These are phyloP conservation scores for Cyphomyrmex costatus DNA, from an alignment of 1,140 invertebrate species.

Conservation along the genomic window DNA sequence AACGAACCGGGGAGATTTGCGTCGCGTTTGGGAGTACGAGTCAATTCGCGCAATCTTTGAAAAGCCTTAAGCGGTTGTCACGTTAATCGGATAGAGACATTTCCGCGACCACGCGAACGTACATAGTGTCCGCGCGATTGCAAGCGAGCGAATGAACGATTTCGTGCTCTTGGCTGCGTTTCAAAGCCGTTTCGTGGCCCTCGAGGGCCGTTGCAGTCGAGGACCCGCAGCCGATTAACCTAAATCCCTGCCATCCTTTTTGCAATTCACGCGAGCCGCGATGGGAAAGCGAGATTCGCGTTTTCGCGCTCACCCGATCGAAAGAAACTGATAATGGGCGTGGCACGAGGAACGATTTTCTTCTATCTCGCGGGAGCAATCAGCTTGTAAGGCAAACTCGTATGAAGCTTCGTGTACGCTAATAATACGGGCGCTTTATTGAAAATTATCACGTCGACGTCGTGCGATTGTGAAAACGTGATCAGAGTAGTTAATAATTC, in stretches of 20 bases:
- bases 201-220: slow-evolving; percentile 52
- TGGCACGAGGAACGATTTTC: slow-evolving; percentile 44
- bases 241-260: slow-evolving; percentile 55
- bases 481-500: neutral
- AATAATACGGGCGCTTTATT: slow-evolving; percentile 24
- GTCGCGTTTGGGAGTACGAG: slow-evolving; percentile 10
- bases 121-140: neutral
- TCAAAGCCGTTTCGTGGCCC: slow-evolving; percentile 54
- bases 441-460: slow-evolving; percentile 37
- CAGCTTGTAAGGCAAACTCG: slow-evolving; percentile 21
- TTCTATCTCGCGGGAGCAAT: slow-evolving; percentile 41
- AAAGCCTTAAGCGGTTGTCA: slow-evolving; percentile 43
- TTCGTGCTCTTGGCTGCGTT: slow-evolving; percentile 58
- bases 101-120: slow-evolving; percentile 11
- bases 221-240: slow-evolving; percentile 63
- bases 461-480: neutral
- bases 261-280: slow-evolving; percentile 55
- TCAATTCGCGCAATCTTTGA: slow-evolving; percentile 46
- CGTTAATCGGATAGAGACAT: slow-evolving; percentile 62
- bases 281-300: slow-evolving; percentile 57
- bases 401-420: slow-evolving; percentile 18
- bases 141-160: slow-evolving; percentile 25
- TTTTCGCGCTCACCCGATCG: slow-evolving; percentile 41
- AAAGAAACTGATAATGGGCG: slow-evolving; percentile 58
- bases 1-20: neutral